Base-by-base conservation (phyloP, 2,113 vertebrate species). In the Eidolon helvum region DNA sequence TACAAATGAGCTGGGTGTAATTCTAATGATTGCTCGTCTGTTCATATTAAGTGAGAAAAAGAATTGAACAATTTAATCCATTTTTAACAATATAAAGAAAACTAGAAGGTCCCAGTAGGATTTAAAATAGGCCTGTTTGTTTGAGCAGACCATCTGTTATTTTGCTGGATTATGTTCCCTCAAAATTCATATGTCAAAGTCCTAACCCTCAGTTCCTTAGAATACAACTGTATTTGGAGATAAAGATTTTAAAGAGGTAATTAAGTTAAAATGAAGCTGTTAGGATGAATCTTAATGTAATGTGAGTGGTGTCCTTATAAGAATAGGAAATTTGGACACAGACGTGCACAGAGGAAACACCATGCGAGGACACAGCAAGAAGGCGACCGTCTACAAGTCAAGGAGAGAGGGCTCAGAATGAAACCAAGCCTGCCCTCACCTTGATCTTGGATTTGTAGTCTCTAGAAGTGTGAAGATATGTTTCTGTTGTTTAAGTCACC, bases 121-220 rank as follows among this genome's bases (percentile, higher is more conserved):
- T 97, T 97, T 91, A 0, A 55, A 96, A 85, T 95, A 78, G 80
- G 96, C 35, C 43, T 14, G 12, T 94, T 93, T 87, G 33, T 90
- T 85, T 85, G 88, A 95, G 40, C 79, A 86, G 61, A 24, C 30
- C 19, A 61, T 88, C 66, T 53, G 59, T 82, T 63, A 7, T n/a
- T n/a, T 24, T 65, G 19, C 30, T 79, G 77, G 79, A 77, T 66
- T 84, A 7, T 83, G 1, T 68, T 53, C 50, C 7, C 28, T 10
- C 7, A 4, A 66, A 53, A 90, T 87, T 69, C 26, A 8, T n/a
- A 55, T 65, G 40, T 75, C 78, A 53, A 45, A 59, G 15, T 75
- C 28, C 77, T 82, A 86, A 87, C 28, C 43, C 24, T 40, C 1
- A 24, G 79, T 59, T 28, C n/a, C 19, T 79, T 45, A 86, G 35